Conservation (phyloP, 1,140 invertebrate genomes). For the Macrostomum lignano region DNA sequence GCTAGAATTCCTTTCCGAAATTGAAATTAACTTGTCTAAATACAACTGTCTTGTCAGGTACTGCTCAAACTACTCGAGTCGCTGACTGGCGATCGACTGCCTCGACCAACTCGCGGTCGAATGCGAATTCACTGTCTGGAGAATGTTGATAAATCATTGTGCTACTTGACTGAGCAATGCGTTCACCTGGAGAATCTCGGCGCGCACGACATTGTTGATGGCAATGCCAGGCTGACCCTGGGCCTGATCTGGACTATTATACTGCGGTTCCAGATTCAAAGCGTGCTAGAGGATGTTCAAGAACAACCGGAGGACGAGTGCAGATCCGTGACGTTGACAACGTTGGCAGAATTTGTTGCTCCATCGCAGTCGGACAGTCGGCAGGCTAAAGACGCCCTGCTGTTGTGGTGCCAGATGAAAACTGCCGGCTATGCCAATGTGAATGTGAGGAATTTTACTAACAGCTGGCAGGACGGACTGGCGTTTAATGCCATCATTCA, state of each 20-base stretch:
- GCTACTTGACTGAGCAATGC: conserved; percentile 65
- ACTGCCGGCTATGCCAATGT: conserved; percentile 97
- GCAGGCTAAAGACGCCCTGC: conserved; percentile 38
- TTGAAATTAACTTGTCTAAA: not conserved
- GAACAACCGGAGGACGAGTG: conserved; percentile 20
- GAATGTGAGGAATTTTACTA: conserved; percentile 92
- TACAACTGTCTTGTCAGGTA: conserved; percentile 28
- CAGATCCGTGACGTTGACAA: conserved; percentile 34
- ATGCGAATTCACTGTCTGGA: conserved; percentile 98
- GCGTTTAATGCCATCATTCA: conserved; percentile 99
- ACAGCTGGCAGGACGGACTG: conserved; percentile 92
- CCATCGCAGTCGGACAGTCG: conserved; percentile 31
- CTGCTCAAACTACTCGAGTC: conserved; percentile 87
- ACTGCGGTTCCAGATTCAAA: conserved; percentile 89
- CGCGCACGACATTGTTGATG: conserved; percentile 98
- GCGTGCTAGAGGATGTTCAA: conserved; percentile 65
- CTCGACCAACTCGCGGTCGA: conserved; percentile 89
- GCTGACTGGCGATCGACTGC: conserved; percentile 64
- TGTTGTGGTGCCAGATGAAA: conserved; percentile 99
- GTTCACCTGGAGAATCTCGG: conserved; percentile 98
- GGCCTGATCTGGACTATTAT: conserved; percentile 99
- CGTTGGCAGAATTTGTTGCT: conserved; percentile 95
- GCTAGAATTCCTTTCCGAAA: no score
- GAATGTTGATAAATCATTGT: conserved; percentile 93
- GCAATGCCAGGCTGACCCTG: conserved; percentile 70